Conservation (phyloP, 2,797 vertebrate genomes). For the Rhynchonycteris naso region DNA sequence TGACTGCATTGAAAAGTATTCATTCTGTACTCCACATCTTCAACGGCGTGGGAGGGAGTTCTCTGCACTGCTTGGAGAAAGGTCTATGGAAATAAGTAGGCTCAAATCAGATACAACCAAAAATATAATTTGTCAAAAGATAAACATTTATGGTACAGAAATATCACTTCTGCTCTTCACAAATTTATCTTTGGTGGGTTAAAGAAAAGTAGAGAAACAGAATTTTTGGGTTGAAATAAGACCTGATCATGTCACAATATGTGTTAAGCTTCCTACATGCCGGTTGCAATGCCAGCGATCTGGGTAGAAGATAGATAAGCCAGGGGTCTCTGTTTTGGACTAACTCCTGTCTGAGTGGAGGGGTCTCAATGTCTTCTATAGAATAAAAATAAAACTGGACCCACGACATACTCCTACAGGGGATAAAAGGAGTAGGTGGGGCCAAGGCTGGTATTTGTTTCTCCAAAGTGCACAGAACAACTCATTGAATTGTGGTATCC, state of each 20-base stretch:
- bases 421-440: background rate
- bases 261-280: background rate
- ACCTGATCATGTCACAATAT: background rate
- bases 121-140: slow-evolving; percentile 40
- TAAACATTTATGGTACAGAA: slow-evolving; percentile 27
- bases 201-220: slow-evolving; percentile 28
- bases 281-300: background rate
- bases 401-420: background rate
- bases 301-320: background rate
- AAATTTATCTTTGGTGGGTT: slow-evolving; percentile 52
- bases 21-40: slow-evolving; percentile 1
- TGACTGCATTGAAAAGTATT: slow-evolving; percentile 25
- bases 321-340: background rate
- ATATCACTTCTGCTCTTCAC: slow-evolving; percentile 42
- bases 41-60: slow-evolving; percentile 10
- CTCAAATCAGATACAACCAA: slow-evolving; percentile 4
- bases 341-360: background rate
- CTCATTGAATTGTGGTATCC: background rate
- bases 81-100: background rate
- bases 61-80: slow-evolving; percentile 12
- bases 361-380: background rate
- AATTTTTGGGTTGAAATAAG: slow-evolving; percentile 32
- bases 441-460: background rate
- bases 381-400: background rate
- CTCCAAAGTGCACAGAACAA: background rate